phyloP scores from a whole-genome alignment of 2,797 vertebrate genomes.

The Serranus cabrilla region DNA sequence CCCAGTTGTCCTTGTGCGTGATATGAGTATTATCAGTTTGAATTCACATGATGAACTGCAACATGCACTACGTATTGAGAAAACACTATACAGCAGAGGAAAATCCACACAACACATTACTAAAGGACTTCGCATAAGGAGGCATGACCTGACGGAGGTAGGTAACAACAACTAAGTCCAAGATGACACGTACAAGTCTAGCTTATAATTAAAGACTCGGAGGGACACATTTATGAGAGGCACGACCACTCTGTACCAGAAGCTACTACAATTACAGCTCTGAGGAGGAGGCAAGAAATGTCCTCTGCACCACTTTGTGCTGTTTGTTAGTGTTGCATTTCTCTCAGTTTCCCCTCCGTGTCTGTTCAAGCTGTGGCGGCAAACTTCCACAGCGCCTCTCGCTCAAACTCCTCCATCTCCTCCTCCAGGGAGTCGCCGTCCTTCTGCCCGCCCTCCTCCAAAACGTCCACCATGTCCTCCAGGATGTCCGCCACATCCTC shows the following conservation, averaged over 20 bases:
- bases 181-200: conserved; percentile 72
- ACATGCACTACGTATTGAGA: conserved; percentile 70
- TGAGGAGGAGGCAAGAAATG: conserved; percentile 62
- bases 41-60: conserved; percentile 54
- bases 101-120: conserved; percentile 68
- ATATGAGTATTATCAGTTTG: conserved; percentile 34
- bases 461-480: conserved; percentile 84
- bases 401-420: conserved; percentile 88
- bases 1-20: conserved; percentile 1
- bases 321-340: conserved; percentile 35
- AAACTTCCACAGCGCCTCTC: conserved; percentile 86
- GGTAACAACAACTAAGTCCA: conserved; percentile 76
- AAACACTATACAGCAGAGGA: conserved; percentile 58
- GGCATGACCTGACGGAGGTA: conserved; percentile 76
- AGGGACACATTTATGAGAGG: conserved; percentile 70
- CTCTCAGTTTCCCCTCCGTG: not conserved
- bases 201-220: conserved; percentile 76
- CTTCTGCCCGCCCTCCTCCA: conserved; percentile 53
- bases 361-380: conserved; percentile 69
- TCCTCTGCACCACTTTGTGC: conserved; percentile 47
- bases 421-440: conserved; percentile 80
- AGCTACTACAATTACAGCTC: conserved; percentile 76
- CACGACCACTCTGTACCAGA: conserved; percentile 69
- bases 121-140: conserved; percentile 60
- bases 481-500: conserved; percentile 86